phyloP scores from a whole-genome alignment of 1,140 invertebrate species.

The Dysdera silvatica region DNA sequence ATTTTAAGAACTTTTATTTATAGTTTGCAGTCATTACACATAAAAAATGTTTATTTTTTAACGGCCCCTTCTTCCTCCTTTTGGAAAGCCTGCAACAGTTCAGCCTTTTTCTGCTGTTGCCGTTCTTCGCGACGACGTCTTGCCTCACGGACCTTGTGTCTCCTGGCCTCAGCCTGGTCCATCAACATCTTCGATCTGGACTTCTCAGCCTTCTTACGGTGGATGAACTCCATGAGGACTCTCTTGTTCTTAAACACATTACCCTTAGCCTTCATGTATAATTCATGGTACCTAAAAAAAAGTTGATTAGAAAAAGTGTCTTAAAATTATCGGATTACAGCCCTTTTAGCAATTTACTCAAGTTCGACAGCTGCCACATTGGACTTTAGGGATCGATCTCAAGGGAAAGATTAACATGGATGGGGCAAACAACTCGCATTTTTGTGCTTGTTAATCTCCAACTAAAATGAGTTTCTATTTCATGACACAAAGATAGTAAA shows the following conservation, averaged over 20 bases:
- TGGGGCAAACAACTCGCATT: no score
- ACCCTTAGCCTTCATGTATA: constrained; percentile 99
- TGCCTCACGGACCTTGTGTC: constrained; percentile 90
- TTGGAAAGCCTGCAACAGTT: constrained; percentile 76
- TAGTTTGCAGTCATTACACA: no score
- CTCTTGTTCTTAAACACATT: constrained; percentile 99
- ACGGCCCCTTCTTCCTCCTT: constrained; percentile 50
- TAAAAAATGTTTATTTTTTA: constrained; percentile 23
- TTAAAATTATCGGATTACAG: no score
- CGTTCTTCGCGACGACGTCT: constrained; percentile 90
- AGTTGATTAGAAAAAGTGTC: no score
- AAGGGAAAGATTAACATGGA: no score
- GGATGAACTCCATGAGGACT: constrained; percentile 99
- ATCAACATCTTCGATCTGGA: constrained; percentile 89
- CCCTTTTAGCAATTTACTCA: no score
- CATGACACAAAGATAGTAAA: no score
- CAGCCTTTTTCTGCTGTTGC: constrained; percentile 84
- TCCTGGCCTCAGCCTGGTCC: constrained; percentile 95
- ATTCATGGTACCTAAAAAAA: constrained; percentile 64
- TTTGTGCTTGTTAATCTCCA: no score
- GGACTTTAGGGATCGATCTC: no score
- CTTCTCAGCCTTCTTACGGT: constrained; percentile 99
- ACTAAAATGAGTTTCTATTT: no score
- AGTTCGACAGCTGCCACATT: no score
- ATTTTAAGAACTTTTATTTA: no score